Conservation (phyloP, 1,140 invertebrate genomes). For the Drosophila kikkawai region DNA sequence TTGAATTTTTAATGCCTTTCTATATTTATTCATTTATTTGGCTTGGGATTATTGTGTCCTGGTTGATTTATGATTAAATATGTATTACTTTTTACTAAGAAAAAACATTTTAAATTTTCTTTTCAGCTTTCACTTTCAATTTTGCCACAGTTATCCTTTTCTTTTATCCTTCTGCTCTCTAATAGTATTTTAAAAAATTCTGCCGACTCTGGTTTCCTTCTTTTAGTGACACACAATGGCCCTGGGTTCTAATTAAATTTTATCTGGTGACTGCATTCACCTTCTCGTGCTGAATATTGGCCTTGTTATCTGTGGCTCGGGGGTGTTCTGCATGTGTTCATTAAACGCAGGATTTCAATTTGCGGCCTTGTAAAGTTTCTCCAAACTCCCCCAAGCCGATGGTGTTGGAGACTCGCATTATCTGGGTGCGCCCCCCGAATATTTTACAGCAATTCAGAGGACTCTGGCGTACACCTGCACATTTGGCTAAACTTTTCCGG, state of each 20-base stretch:
- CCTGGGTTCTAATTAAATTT: conserved; percentile 29
- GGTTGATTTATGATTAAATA: conserved; percentile 4
- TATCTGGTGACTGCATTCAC: conserved; percentile 14
- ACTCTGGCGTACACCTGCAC: conserved; percentile 2
- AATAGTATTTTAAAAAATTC: neutral
- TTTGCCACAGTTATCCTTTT: neutral
- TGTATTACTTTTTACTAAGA: neutral
- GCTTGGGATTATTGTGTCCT: neutral
- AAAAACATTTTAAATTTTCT: neutral
- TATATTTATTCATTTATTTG: neutral
- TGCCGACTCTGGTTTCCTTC: conserved; percentile 1
- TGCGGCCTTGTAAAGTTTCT: conserved; percentile 14
- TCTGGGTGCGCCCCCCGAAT: neutral
- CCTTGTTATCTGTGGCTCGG: conserved; percentile 8
- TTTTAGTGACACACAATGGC: conserved; percentile 19
- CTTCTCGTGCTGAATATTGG: conserved; percentile 8
- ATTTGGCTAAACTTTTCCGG: conserved; percentile 34
- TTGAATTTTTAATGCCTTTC: neutral
- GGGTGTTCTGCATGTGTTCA: conserved; percentile 29
- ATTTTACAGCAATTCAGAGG: conserved; percentile 7
- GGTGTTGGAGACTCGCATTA: conserved; percentile 19
- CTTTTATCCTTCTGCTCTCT: neutral
- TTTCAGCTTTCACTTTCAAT: too few relatives aligned
- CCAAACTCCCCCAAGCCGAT: neutral
- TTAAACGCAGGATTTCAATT: conserved; percentile 35